A percentile compares a stretch with the other conserved stretches of the same genome.
Evolutionary conservation across 2,888 invertebrate genomes (phyloP).

Genomic region (Mycalesis mineus): DNA sequence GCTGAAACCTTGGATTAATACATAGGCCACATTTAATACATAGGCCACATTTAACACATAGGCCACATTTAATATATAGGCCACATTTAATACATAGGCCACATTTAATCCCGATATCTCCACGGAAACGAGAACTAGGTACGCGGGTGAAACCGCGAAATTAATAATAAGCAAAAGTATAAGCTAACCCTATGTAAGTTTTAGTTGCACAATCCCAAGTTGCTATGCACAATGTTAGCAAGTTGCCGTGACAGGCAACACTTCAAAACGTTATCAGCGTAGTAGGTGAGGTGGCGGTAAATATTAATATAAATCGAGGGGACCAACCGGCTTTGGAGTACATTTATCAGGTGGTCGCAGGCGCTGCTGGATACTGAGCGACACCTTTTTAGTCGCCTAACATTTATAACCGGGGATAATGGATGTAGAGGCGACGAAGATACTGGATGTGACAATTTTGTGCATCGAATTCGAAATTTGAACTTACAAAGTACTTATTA

Average conservation of each 20-base stretch:
- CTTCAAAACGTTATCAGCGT: slow-evolving; percentile 4
- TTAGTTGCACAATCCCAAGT: not conserved
- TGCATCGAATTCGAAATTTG: too few relatives aligned
- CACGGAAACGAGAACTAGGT: too few relatives aligned
- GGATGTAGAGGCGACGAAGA: slow-evolving; percentile 27
- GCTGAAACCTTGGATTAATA: too few relatives aligned
- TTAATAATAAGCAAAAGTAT: too few relatives aligned
- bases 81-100: too few relatives aligned
- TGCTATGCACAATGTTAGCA: not conserved
- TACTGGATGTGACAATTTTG: slow-evolving; percentile 34
- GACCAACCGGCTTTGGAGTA: slow-evolving; percentile 46
- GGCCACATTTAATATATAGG: too few relatives aligned
- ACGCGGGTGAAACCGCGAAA: too few relatives aligned
- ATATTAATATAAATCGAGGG: slow-evolving; percentile 60
- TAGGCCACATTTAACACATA: too few relatives aligned
- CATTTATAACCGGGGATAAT: slow-evolving; percentile 58
- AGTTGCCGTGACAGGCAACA: not conserved
- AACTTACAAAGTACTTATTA: too few relatives aligned
- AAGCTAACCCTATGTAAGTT: too few relatives aligned
- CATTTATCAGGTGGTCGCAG: slow-evolving; percentile 69
- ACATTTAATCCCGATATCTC: too few relatives aligned
- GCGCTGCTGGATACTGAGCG: slow-evolving; percentile 53
- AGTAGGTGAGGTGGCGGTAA: slow-evolving; percentile 28
- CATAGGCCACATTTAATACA: too few relatives aligned
- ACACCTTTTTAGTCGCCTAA: slow-evolving; percentile 68